phyloP scores from a whole-genome alignment of 2,888 invertebrate species.

The Agriopis aurantiaria region DNA sequence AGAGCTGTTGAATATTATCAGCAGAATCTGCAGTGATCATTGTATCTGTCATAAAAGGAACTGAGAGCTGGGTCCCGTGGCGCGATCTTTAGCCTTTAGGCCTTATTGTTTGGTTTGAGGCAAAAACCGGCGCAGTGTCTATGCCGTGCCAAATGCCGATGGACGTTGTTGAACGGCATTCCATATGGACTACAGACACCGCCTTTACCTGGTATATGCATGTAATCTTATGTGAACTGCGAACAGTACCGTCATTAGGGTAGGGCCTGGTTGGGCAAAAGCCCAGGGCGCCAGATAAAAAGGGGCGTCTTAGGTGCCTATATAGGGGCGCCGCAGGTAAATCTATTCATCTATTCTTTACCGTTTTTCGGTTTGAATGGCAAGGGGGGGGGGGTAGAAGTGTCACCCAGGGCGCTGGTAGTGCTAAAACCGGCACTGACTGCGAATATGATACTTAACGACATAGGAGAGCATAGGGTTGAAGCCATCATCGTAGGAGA shows the following conservation, averaged over 20 bases:
- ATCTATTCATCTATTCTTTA: too few relatives aligned
- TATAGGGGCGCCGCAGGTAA: too few relatives aligned
- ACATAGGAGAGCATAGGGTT: not conserved
- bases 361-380: too few relatives aligned
- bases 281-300: too few relatives aligned
- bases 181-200: constrained; percentile 9
- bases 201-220: too few relatives aligned
- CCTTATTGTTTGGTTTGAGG: constrained; percentile 20
- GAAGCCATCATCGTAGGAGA: too few relatives aligned
- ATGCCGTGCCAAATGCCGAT: not conserved
- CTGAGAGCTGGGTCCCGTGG: constrained; percentile 14
- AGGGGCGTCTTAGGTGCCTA: too few relatives aligned
- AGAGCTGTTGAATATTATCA: constrained; percentile 39
- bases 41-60: constrained; percentile 40
- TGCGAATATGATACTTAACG: constrained; percentile 10
- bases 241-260: too few relatives aligned
- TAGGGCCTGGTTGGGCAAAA: too few relatives aligned
- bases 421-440: too few relatives aligned
- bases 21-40: constrained; percentile 36
- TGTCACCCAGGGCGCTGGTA: too few relatives aligned
- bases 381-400: too few relatives aligned
- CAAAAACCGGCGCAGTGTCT: constrained; percentile 12
- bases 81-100: constrained; percentile 38
- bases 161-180: constrained; percentile 21
- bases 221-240: constrained; percentile 9